Evolutionary conservation across 2,797 vertebrate genomes (phyloP).

Genomic region (Tympanoctomys barrerae): DNA sequence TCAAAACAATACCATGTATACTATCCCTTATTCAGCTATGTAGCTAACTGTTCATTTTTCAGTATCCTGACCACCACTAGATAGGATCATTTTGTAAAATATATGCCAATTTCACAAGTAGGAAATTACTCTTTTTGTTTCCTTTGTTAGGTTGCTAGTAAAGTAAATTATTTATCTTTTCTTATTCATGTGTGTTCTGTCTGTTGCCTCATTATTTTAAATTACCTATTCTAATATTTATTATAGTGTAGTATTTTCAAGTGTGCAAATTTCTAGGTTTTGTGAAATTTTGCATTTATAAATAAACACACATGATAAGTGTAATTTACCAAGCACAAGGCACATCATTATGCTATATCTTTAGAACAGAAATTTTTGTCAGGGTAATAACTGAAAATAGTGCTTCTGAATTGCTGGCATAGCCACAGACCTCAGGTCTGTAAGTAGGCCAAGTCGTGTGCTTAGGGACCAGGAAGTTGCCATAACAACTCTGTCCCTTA

Average conservation of each 20-base stretch:
- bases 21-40: background rate
- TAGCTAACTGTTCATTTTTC: background rate
- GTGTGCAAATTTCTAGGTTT: background rate
- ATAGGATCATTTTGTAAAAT: background rate
- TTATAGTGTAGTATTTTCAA: background rate
- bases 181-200: background rate
- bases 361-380: background rate
- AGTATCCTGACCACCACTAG: background rate
- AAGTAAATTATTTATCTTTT: background rate
- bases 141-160: background rate
- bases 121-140: conserved; percentile 22
- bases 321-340: background rate
- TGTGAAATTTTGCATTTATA: background rate
- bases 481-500: background rate
- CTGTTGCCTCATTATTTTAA: background rate
- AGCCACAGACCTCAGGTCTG: background rate
- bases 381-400: background rate
- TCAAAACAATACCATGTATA: background rate
- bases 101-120: background rate
- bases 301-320: conserved; percentile 25
- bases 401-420: background rate
- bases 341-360: background rate
- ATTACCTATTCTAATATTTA: background rate
- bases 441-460: background rate
- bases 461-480: background rate